These are phyloP conservation scores for Sycophaga agraensis DNA, from an alignment of 1,140 invertebrate genomes.

Conservation along the genomic window DNA sequence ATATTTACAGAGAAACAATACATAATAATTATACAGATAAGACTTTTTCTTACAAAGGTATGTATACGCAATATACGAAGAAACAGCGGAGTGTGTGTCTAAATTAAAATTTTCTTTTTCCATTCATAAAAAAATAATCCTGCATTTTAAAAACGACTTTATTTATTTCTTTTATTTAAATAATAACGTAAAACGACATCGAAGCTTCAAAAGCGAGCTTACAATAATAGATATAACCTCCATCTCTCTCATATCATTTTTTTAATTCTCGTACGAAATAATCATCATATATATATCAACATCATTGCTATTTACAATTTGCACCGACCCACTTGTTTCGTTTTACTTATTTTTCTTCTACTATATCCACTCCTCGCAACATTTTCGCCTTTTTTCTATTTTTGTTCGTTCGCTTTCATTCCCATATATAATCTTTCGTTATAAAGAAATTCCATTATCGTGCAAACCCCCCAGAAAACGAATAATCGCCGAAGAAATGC, in stretches of 20 bases:
- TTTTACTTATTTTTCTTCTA: constrained; percentile 4
- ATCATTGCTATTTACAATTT: constrained; percentile 31
- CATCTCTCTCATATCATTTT: constrained; percentile 13
- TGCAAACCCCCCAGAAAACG: constrained; percentile 23
- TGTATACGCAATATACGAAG: constrained; percentile 2
- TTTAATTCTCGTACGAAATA: constrained; percentile 28
- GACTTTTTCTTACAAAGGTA: constrained; percentile 7
- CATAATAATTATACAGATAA: constrained; percentile 27
- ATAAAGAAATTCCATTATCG: constrained; percentile 27
- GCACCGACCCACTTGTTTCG: constrained; percentile 21
- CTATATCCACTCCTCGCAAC: not conserved
- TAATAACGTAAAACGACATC: constrained; percentile 26
- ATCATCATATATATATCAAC: constrained; percentile 31
- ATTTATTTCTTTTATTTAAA: constrained; percentile 17
- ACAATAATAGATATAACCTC: constrained; percentile 29
- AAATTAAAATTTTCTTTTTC: constrained; percentile 14
- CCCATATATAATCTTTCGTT: constrained; percentile 5
- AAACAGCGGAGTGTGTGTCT: constrained; percentile 14
- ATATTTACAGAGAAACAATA: constrained; percentile 26
- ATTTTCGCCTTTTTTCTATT: constrained; percentile 3
- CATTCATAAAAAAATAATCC: constrained; percentile 27
- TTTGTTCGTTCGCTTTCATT: constrained; percentile 22
- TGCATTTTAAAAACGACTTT: constrained; percentile 25
- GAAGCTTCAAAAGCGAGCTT: constrained; percentile 30
- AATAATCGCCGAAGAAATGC: constrained; percentile 28